These are phyloP conservation scores for Cossypha heuglini DNA, from an alignment of 2,797 vertebrate genomes.

Conservation along the genomic window DNA sequence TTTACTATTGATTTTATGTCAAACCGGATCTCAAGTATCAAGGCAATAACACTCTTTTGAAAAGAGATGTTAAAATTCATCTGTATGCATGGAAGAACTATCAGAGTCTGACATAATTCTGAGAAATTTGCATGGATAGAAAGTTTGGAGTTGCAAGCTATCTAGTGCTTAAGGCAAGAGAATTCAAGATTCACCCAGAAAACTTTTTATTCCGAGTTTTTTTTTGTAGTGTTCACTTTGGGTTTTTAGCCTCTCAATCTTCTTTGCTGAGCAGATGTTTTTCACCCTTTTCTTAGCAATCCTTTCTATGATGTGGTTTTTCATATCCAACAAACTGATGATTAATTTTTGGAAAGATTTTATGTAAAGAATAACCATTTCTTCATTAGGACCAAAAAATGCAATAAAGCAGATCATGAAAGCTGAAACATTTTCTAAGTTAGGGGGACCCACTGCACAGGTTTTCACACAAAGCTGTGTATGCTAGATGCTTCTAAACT, in stretches of 20 bases:
- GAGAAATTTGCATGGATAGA: not conserved
- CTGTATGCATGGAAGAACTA: not conserved
- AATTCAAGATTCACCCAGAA: not conserved
- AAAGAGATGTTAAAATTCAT: slow-evolving; percentile 10
- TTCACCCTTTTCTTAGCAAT: not conserved
- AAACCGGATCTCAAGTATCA: slow-evolving; percentile 53
- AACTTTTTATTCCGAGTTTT: not conserved
- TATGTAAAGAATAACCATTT: not conserved
- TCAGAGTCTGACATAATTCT: not conserved
- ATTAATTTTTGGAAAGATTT: not conserved
- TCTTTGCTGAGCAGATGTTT: not conserved
- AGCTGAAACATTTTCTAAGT: not conserved
- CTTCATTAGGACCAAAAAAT: not conserved
- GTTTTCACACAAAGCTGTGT: not conserved
- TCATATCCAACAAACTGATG: not conserved
- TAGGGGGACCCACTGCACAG: not conserved
- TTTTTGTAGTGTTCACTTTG: not conserved
- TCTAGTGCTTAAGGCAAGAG: not conserved
- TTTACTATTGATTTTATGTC: slow-evolving; percentile 78
- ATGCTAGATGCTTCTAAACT: not conserved
- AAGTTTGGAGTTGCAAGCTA: not conserved
- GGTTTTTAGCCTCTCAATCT: not conserved
- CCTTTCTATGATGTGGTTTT: not conserved
- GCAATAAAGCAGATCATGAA: not conserved
- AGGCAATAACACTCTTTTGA: slow-evolving; percentile 75